Percentiles rank a stretch among this genome's conserved stretches.
Conservation (phyloP, 2,113 vertebrate species). For the Nannospalax galili region DNA sequence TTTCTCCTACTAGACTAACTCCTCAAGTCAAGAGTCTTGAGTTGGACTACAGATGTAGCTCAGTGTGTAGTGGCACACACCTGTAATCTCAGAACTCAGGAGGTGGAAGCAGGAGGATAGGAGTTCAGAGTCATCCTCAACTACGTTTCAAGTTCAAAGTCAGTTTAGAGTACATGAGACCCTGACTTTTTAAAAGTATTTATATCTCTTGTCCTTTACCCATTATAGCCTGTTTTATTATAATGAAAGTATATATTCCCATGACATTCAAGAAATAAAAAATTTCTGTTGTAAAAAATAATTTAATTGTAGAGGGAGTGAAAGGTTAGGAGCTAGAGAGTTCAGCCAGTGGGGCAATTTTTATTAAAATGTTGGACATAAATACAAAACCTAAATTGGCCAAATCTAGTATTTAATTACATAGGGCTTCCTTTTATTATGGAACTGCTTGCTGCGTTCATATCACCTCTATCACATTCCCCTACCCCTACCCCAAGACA, state of each 20-base stretch:
- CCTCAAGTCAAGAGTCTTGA: not conserved
- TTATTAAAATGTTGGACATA: slow-evolving; percentile 11
- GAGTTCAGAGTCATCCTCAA: not conserved
- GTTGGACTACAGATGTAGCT: not conserved
- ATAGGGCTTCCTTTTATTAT: not conserved
- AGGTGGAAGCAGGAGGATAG: not conserved
- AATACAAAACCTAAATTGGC: not conserved
- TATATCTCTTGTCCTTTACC: no score
- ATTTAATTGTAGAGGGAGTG: not conserved
- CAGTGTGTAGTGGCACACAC: not conserved
- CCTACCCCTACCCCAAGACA: no score
- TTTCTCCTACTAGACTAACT: not conserved
- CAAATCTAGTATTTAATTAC: slow-evolving; percentile 22
- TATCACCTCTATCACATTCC: not conserved
- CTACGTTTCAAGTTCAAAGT: no score
- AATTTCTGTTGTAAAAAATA: not conserved
- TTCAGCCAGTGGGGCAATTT: not conserved
- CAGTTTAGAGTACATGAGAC: no score
- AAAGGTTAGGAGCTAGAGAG: not conserved
- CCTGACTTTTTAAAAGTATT: no score
- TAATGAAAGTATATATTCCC: slow-evolving; percentile 28
- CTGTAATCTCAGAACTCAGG: not conserved
- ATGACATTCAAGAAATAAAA: slow-evolving; percentile 26
- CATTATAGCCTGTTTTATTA: not conserved
- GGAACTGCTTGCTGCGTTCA: not conserved